Conservation (phyloP, 1,140 invertebrate species). For the Latrodectus geometricus region DNA sequence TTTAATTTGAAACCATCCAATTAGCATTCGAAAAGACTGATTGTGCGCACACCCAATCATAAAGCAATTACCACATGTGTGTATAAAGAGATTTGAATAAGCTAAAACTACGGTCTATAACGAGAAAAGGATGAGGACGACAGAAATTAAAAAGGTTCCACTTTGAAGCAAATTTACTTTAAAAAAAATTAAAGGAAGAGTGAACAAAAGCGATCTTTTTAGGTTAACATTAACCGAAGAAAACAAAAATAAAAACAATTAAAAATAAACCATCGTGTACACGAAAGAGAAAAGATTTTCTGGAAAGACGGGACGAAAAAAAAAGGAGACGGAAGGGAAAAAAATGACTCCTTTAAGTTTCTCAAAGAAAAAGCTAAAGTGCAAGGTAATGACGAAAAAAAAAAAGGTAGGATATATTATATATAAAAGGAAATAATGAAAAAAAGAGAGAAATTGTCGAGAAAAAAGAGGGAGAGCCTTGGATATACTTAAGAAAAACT, state of each 20-base stretch:
- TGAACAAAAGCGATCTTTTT: not conserved
- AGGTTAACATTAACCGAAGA: slow-evolving; percentile 7
- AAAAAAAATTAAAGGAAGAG: not conserved
- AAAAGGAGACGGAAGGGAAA: slow-evolving; percentile 3
- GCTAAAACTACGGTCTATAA: too few species aligned
- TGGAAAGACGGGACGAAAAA: not conserved
- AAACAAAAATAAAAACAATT: slow-evolving; percentile 19
- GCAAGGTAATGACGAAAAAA: slow-evolving; percentile 51
- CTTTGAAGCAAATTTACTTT: too few species aligned
- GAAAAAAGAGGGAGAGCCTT: not conserved
- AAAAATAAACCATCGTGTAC: slow-evolving; percentile 16
- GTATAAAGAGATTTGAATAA: too few species aligned
- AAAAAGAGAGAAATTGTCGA: not conserved
- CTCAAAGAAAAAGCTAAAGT: slow-evolving; percentile 50
- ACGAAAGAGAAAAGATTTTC: slow-evolving; percentile 3
- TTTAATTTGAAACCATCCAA: not conserved
- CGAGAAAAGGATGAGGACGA: too few species aligned
- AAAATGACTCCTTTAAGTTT: slow-evolving; percentile 13
- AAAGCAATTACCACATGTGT: too few species aligned
- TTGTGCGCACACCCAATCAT: too few species aligned
- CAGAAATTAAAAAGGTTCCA: too few species aligned
- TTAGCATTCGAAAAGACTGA: too few species aligned
- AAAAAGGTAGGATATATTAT: slow-evolving; percentile 5
- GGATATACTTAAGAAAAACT: slow-evolving; percentile 55
- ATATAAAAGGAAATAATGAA: not conserved